Evolutionary conservation across 2,113 vertebrate genomes (phyloP).

Genomic region (Gnathonemus echidnorhynchus): DNA sequence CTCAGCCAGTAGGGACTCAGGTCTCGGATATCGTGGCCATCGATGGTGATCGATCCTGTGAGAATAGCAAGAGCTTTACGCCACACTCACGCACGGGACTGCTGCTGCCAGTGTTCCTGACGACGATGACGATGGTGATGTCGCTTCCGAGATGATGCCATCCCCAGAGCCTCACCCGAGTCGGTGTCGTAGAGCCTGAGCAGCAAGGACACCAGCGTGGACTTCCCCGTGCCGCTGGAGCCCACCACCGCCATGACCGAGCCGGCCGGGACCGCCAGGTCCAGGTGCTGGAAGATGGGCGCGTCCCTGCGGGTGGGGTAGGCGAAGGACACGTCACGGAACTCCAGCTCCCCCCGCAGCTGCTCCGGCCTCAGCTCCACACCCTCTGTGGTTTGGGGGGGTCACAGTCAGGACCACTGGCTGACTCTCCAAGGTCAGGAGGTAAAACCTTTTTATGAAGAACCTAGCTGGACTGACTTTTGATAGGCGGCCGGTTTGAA

Average conservation of each 20-base stretch:
- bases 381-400: conserved; percentile 62
- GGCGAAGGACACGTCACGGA: conserved; percentile 71
- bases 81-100: not conserved
- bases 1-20: conserved; percentile 87
- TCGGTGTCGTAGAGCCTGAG: conserved; percentile 79
- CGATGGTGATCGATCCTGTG: conserved; percentile 74
- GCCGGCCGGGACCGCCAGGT: conserved; percentile 77
- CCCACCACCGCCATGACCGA: conserved; percentile 88
- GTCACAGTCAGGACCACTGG: not conserved
- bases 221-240: conserved; percentile 88
- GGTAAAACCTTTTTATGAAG: not conserved
- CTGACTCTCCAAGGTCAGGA: no score
- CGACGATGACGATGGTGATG: not conserved
- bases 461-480: not conserved
- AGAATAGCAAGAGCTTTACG: conserved; percentile 6
- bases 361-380: conserved; percentile 56
- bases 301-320: conserved; percentile 82
- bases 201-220: conserved; percentile 80
- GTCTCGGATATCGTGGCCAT: conserved; percentile 75
- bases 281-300: conserved; percentile 76
- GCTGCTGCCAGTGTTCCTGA: not conserved
- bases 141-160: not conserved
- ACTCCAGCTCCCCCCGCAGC: conserved; percentile 79
- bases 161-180: conserved; percentile 60
- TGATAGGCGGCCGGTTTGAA: not conserved